Percentiles rank a stretch among this genome's conserved stretches.
phyloP scores from a whole-genome alignment of 2,113 vertebrate species.

The Podiceps cristatus region DNA sequence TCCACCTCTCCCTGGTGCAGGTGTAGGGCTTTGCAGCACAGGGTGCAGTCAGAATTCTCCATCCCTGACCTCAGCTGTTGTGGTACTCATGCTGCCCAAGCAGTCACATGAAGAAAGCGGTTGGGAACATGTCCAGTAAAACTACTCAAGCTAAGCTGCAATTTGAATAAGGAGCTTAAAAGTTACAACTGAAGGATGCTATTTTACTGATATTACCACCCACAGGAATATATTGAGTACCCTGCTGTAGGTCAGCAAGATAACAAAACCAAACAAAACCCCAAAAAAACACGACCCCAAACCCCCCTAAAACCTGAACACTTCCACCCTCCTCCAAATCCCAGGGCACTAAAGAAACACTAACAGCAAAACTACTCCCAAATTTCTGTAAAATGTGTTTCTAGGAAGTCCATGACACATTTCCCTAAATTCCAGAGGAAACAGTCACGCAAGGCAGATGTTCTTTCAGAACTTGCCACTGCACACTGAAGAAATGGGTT shows the following conservation, averaged over 20 bases:
- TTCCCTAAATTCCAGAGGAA: neutral
- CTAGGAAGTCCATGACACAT: neutral
- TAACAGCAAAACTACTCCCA: neutral
- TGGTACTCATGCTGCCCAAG: neutral
- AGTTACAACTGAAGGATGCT: neutral
- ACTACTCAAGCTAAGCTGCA: neutral
- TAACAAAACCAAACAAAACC: neutral
- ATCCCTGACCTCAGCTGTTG: neutral
- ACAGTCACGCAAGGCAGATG: neutral
- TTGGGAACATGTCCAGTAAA: neutral
- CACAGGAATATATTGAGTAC: neutral
- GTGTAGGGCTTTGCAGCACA: neutral
- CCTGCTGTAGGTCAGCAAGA: neutral
- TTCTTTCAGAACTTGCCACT: neutral
- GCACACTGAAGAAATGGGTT: neutral
- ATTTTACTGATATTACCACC: neutral
- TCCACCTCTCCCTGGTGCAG: fast-evolving
- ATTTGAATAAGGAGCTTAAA: neutral
- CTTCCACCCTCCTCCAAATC: neutral
- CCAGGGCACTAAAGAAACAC: neutral
- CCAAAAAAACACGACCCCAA: too few relatives aligned
- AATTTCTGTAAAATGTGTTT: neutral
- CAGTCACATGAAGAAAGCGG: neutral
- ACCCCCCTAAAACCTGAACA: neutral
- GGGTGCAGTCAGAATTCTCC: neutral